phyloP scores from a whole-genome alignment of 2,888 invertebrate genomes.

The Caenorhabditis panamensis region DNA sequence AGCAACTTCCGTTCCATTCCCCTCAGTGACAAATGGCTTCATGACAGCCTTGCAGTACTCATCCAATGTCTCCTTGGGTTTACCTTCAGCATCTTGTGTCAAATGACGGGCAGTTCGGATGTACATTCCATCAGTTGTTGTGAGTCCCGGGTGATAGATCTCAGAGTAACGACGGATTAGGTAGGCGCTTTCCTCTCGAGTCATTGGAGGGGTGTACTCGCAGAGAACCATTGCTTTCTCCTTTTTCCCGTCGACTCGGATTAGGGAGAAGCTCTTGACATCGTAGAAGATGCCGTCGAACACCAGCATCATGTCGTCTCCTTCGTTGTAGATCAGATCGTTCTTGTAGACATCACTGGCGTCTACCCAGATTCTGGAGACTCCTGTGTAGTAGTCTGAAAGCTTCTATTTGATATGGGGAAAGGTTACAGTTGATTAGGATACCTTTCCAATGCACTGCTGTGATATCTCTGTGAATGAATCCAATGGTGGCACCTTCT shows the following conservation, averaged over 20 bases:
- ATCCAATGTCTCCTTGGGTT: too few species aligned
- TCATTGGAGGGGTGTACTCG: constrained; percentile 13
- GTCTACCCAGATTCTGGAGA: neutral
- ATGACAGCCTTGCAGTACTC: too few species aligned
- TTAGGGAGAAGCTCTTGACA: neutral
- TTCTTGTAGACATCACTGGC: neutral
- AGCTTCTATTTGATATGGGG: neutral
- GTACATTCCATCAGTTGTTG: neutral
- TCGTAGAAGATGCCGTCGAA: neutral
- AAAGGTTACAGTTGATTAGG: too few species aligned
- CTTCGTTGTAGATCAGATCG: neutral
- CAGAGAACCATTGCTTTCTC: neutral
- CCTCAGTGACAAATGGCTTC: too few species aligned
- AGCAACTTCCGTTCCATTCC: too few species aligned
- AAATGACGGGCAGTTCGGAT: neutral
- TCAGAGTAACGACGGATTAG: neutral
- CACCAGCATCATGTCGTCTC: neutral
- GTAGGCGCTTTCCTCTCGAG: neutral
- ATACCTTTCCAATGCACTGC: neutral
- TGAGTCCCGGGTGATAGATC: neutral
- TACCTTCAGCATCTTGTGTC: too few species aligned
- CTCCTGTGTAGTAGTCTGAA: neutral
- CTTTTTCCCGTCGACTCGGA: neutral
- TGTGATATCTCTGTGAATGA: neutral
- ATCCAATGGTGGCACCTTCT: neutral